Percentiles rank a stretch among this genome's conserved stretches.
Conservation (phyloP, 2,888 invertebrate genomes). For the Pterostichus madidus region DNA sequence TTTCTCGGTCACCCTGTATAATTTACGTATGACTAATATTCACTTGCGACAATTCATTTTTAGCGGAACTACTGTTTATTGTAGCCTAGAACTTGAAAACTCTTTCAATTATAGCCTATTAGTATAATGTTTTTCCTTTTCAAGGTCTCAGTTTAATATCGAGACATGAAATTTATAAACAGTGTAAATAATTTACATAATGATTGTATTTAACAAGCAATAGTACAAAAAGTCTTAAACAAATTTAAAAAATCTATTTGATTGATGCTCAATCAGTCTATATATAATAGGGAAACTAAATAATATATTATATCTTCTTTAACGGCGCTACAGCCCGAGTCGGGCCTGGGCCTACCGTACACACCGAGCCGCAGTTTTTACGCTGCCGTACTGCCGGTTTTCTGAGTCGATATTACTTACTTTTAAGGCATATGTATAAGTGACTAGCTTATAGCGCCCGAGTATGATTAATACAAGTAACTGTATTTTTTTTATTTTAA, state of each 20-base stretch:
- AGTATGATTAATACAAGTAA: too few species aligned
- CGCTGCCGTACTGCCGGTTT: too few species aligned
- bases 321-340: too few species aligned
- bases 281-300: too few species aligned
- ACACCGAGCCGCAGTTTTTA: too few species aligned
- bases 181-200: conserved; percentile 28
- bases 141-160: conserved; percentile 11
- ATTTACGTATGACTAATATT: conserved; percentile 28
- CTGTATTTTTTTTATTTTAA: too few species aligned
- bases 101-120: conserved; percentile 21
- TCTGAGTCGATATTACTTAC: too few species aligned
- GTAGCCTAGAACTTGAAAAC: conserved; percentile 13
- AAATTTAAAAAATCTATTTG: not conserved
- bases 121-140: conserved; percentile 26
- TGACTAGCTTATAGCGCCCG: too few species aligned
- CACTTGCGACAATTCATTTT: not conserved
- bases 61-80: conserved; percentile 25
- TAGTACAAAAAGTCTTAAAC: not conserved
- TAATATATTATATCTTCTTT: too few species aligned
- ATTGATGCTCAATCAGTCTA: too few species aligned
- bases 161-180: not conserved
- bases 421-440: too few species aligned
- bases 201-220: not conserved
- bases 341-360: too few species aligned
- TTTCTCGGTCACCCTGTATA: not conserved